phyloP scores from a whole-genome alignment of 2,888 invertebrate genomes.

The Chironomus riparius region DNA sequence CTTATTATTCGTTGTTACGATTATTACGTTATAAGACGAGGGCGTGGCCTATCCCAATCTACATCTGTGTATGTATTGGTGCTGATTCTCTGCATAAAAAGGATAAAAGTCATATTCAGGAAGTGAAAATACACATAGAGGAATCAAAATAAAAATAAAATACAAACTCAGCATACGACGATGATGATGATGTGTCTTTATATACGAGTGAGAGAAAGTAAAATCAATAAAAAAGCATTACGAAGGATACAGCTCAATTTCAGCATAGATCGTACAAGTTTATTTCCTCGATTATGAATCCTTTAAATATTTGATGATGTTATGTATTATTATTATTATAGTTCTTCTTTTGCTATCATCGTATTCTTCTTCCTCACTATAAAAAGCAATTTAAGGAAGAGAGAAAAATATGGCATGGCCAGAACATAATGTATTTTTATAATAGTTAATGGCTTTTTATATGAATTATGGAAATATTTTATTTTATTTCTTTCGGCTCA shows the following conservation, averaged over 20 bases:
- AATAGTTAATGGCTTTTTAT: no score
- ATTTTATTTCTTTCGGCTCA: no score
- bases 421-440: not conserved
- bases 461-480: no score
- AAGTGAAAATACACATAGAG: not conserved
- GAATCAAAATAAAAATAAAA: not conserved
- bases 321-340: not conserved
- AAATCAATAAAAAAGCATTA: constrained; percentile 25
- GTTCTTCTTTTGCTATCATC: not conserved
- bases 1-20: not conserved
- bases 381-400: not conserved
- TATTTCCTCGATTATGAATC: constrained; percentile 8
- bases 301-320: constrained; percentile 22
- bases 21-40: constrained; percentile 1
- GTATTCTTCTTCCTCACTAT: not conserved
- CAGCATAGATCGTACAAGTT: not conserved
- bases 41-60: constrained; percentile 13
- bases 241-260: constrained; percentile 22
- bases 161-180: not conserved
- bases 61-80: not conserved
- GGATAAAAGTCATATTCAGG: constrained; percentile 1
- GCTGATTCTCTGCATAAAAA: not conserved
- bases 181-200: not conserved
- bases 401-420: not conserved
- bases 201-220: not conserved